Base-by-base conservation (phyloP, 2,888 invertebrate species). In the Mayetiola destructor region DNA sequence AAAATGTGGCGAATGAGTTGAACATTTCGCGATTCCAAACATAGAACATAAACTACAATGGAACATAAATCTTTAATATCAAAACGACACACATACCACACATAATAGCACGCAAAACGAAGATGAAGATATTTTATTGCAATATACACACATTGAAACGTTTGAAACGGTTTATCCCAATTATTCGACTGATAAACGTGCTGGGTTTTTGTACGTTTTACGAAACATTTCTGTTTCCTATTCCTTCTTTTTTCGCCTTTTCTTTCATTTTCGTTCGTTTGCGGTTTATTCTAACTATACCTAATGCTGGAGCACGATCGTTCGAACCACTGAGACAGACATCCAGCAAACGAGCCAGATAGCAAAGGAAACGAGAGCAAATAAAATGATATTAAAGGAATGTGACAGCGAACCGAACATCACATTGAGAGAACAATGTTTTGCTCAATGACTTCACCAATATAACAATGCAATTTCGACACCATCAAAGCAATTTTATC, bases 31-130 rank as follows among this genome's bases (percentile, higher is more conserved):
- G n/a, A n/a, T n/a, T n/a, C n/a, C n/a, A n/a, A n/a, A n/a, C n/a
- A n/a, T n/a, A n/a, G 32, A 29, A 57, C 56, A 59, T 60, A 54
- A 56, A 56, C 56, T 57, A 56, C 57, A 56, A 42, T 29, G 52
- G 55, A 56, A 53, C 55, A 59, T 61, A 61, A 59, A 61, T 61
- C 48, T 48, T 48, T 48, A 48, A 48, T 48, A 27, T 48, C 16
- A 48, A 48, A 27, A 48, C 48, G 48, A 27, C 48, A 48, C 48
- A 8, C 48, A 27, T 9, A 48, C 27, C 48, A 48, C 29, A 3
- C 39, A 39, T 27, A 27, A 5, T 27, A 23, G 23, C 23, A 42
- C 42, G 10, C 12, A 48, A 23, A 48, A 27, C 27, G 27, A 48
- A 48, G 27, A 48, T 27, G 48, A 48, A n/a, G 27, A 48, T 48